Evolutionary conservation across 2,888 invertebrate genomes (phyloP).

Genomic region (Stenolophus ochropezus): DNA sequence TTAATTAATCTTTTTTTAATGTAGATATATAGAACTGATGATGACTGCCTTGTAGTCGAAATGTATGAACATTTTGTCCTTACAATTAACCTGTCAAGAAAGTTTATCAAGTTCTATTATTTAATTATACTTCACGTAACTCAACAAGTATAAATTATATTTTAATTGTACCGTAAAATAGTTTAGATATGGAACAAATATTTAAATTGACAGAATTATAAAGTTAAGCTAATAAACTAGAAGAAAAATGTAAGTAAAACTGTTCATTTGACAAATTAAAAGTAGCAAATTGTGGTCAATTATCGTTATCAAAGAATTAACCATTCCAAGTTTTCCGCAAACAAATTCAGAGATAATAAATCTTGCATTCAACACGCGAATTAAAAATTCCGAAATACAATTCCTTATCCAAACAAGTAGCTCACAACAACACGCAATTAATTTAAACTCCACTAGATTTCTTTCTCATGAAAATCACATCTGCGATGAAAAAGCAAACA

Average conservation of each 20-base stretch:
- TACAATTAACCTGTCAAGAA: too few species aligned
- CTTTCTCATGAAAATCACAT: conserved; percentile 45
- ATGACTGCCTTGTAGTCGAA: too few species aligned
- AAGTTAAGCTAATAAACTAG: background rate
- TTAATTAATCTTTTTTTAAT: too few species aligned
- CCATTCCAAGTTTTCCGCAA: conserved; percentile 11
- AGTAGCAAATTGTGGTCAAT: background rate
- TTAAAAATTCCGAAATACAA: conserved; percentile 29
- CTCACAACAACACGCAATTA: conserved; percentile 32
- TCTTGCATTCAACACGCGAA: conserved; percentile 4
- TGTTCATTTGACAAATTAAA: conserved; percentile 1
- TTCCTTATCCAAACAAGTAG: conserved; percentile 9
- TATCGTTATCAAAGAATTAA: background rate
- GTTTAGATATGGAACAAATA: too few species aligned
- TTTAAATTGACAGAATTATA: too few species aligned
- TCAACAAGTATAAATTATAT: too few species aligned
- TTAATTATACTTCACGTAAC: too few species aligned
- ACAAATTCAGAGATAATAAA: conserved; percentile 34
- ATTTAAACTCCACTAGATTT: conserved; percentile 38
- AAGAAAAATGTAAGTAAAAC: background rate
- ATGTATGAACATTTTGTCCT: too few species aligned
- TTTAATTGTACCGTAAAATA: too few species aligned
- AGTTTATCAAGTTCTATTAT: too few species aligned
- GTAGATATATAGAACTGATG: too few species aligned
- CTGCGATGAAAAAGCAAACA: conserved; percentile 42